Base-by-base conservation (phyloP, 2,113 vertebrate species). In the Fulmarus glacialis region DNA sequence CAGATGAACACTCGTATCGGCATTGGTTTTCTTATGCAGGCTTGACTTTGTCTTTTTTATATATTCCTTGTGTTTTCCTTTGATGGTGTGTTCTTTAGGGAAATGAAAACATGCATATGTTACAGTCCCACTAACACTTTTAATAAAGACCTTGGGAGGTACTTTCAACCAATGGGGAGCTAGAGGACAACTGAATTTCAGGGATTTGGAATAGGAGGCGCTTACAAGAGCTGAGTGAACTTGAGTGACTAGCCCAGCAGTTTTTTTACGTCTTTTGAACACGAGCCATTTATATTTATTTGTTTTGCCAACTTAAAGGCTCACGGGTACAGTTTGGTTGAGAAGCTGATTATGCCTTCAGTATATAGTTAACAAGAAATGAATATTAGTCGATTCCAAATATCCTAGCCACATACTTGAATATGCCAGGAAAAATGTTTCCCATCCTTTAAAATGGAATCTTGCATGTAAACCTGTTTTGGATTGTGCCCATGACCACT, bases 61-160 rank as follows among this genome's bases (percentile, higher is more conserved):
- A 21, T 14, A 30, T 60, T 82, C 10, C 40, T 71, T 36, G 30
- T 40, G 5, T 11, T 75, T 29, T 47, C 9, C 29, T 14, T 72
- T 22, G 4, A 27, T 26, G 15, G 4, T 23, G 8, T 9, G 7
- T 8, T 55, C 18, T 62, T 74, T 19, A 78, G 30, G 42, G 29
- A 67, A 58, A 73, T 9, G 23, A 88, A 79, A 66, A 38, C 3
- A 4, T 15, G 3, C 1, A 0, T 6, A 13, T 0, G 0, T 45
- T 62, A 48, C 4, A 47, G 12, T 50, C 26, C 12, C 1, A 1
- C 4, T 56, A n/a, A 34, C 2, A 6, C 12, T 59, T 59, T 12
- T 15, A 12, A 55, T 42, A 45, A 43, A 73, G 59, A 9, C 1
- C 4, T 42, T 47, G 2, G 16, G 9, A 71, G 47, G 11, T 59